Conservation (phyloP, 2,113 vertebrate species). For the Miniopterus natalensis region DNA sequence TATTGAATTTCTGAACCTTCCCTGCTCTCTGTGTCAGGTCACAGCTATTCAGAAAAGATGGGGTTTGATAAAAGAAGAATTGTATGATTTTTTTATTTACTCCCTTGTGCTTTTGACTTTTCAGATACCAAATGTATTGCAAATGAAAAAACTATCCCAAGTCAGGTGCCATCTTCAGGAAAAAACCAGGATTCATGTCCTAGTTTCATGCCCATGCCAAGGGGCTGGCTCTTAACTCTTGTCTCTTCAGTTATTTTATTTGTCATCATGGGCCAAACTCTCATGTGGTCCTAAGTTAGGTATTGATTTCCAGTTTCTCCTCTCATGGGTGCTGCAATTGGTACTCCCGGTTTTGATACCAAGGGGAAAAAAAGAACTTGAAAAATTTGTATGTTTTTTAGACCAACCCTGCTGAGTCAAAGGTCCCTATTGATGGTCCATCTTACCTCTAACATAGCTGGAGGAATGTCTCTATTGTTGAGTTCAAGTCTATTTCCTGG, state of each 20-base stretch:
- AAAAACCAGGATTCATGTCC: neutral
- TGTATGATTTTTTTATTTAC: neutral
- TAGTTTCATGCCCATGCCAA: neutral
- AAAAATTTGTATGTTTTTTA: slow-evolving; percentile 21
- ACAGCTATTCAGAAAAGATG: neutral
- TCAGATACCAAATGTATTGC: neutral
- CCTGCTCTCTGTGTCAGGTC: neutral
- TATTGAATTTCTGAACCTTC: slow-evolving; percentile 18
- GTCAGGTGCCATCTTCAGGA: neutral
- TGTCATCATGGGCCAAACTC: neutral
- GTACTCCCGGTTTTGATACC: neutral
- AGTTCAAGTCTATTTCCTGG: neutral
- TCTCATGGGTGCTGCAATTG: neutral
- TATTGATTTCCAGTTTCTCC: neutral
- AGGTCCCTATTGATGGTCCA: neutral
- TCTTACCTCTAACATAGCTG: neutral
- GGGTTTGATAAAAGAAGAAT: neutral
- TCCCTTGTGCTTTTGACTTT: neutral
- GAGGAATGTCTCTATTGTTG: neutral
- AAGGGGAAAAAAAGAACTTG: neutral
- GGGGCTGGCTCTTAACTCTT: neutral
- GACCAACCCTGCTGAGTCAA: neutral
- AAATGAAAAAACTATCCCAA: neutral
- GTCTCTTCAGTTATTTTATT: neutral
- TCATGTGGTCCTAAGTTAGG: neutral